Percentiles rank a stretch among this genome's conserved stretches.
Evolutionary conservation across 2,797 vertebrate species (phyloP).

Genomic region (Neosilurus mollespiculum): DNA sequence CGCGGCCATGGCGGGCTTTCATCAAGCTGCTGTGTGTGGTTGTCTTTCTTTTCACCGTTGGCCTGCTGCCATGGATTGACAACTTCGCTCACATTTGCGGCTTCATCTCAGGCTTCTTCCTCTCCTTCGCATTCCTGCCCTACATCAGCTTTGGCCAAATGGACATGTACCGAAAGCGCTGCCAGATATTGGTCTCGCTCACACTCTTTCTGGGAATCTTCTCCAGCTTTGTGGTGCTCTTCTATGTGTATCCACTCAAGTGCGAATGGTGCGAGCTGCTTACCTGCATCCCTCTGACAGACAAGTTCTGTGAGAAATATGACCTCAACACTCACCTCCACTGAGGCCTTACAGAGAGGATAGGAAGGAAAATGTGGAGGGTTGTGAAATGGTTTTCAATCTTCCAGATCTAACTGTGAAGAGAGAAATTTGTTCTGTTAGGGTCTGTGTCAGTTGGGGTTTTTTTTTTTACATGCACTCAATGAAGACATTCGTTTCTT

Average conservation of each 20-base stretch:
- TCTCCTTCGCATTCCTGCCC: conserved; percentile 95
- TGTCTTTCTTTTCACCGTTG: conserved; percentile 93
- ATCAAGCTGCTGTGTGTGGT: conserved; percentile 90
- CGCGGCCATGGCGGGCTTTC: conserved; percentile 91
- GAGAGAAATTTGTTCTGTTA: background rate
- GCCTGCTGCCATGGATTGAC: conserved; percentile 96
- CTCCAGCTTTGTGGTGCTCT: conserved; percentile 85
- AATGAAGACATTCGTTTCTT: conserved; percentile 41
- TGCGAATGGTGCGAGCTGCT: conserved; percentile 97
- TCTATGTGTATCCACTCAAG: conserved; percentile 91
- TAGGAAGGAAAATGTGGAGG: background rate
- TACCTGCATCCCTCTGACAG: conserved; percentile 96
- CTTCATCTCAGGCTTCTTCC: conserved; percentile 93
- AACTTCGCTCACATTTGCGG: conserved; percentile 96
- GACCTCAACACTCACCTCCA: conserved; percentile 94
- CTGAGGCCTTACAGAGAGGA: conserved; percentile 61
- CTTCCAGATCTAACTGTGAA: background rate
- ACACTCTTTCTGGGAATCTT: conserved; percentile 87
- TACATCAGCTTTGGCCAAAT: conserved; percentile 94
- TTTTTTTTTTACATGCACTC: conserved; percentile 31
- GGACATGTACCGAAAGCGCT: conserved; percentile 92
- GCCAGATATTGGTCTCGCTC: conserved; percentile 91
- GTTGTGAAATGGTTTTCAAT: background rate
- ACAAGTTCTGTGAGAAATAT: conserved; percentile 98
- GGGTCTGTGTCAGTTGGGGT: conserved; percentile 13